Evolutionary conservation across 2,888 invertebrate genomes (phyloP), one percentile per base, ranked within the genome.

Genomic region (Tetanocera ferruginea): DNA sequence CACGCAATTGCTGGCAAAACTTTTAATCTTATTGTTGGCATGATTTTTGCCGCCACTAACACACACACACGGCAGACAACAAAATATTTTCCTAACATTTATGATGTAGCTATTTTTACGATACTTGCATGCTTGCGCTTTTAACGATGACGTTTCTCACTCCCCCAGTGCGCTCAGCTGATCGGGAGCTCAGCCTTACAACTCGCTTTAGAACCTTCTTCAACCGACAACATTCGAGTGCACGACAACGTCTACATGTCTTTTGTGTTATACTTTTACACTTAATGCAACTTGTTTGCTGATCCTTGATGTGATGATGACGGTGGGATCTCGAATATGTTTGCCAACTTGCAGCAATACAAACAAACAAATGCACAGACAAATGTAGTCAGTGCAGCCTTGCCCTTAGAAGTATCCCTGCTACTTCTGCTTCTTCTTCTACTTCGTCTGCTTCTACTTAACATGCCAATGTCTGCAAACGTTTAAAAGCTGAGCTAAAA

Each of bases 261-360:
- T 66, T 51, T 49, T 34, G 74, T 34, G 74, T 52, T 66, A 75
- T 52, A 75, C 31, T 75, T 75, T 75, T 75, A 66, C 64, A 64
- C 74, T 62, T 51, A 74, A 62, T 51, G 73, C 66, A 75, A 75
- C 74, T 75, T 51, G 74, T 75, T 75, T 75, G 64, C 74, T 66
- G 74, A 75, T 75, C 66, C 52, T 66, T 64, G 74, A 28, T 60
- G 31, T 28, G 31, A 31, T 28, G 31, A 31, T 19, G 34, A 55
- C 31, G 60, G 72, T 60, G 43, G 43, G 43, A 43, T 43, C 43
- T 43, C 43, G 37, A 62, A 60, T 73, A 49, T 73, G 60, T 64
- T 64, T 74, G 64, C 34, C 37, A n/a, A 75, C 52, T 67, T 23
- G 6, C 25, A 66, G 37, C 23, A 25, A 71, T 17, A 72, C 70